Base-by-base conservation (phyloP, 1,140 invertebrate genomes). In the Marisa cornuarietis region DNA sequence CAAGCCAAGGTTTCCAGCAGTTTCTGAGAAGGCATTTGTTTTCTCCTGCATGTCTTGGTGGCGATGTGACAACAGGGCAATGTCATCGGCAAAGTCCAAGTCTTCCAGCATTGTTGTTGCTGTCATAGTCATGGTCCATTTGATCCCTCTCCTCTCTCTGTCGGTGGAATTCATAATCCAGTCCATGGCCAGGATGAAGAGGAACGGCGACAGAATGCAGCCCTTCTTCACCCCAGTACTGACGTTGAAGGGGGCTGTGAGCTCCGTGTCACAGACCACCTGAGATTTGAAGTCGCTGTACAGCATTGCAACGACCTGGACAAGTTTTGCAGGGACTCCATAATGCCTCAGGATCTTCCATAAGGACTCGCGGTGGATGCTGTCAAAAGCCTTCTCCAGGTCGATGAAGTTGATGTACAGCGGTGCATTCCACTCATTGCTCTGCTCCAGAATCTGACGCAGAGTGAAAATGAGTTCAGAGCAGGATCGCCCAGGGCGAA, bases 201-300 rank as follows among this genome's bases (percentile, higher is more conserved):
- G 49, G 20, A 58, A 54, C 42, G n/a, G n/a, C 42, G 68, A 71
- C 68, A 71, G n/a, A 31, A 22, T 49, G 49, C 72, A 74, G 8
- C 72, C 72, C 54, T 74, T 10, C 26, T 74, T 74, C 49, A 74
- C 78, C 13, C 71, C 77, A 24, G 81, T 79, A 58, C 49, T 79
- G 51, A 83, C 82, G 76, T 63, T 58, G 79, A 83, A 81, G 52
- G 63, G 66, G 14, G 81, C 79, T 68, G 82, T 62, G 65, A 42
- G 58, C 13, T 73, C 68, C n/a, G 76, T 74, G 18, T 73, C 10
- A 42, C 76, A 79, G 13, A 79, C 71, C 1, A 5, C 14, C 18
- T 83, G 61, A 51, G 66, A 83, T 75, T 85, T 79, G 71, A 85
- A n/a, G n/a, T n/a, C n/a, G n/a, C n/a, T n/a, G n/a, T n/a, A n/a